These are phyloP conservation scores for Furcifer pardalis DNA, from an alignment of 2,797 vertebrate species.

Conservation along the genomic window DNA sequence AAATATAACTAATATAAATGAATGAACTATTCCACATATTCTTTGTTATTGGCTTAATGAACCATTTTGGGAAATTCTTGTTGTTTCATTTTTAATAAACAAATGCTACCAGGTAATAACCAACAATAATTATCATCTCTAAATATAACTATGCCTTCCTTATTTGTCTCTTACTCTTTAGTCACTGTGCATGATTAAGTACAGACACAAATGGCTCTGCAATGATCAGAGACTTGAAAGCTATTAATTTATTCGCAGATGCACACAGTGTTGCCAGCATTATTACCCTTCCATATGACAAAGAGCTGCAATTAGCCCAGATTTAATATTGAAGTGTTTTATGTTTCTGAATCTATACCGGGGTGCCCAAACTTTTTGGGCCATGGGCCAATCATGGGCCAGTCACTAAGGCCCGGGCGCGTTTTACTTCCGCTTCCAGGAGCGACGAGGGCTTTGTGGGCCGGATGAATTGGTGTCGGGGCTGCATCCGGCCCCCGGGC, in stretches of 20 bases:
- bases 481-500: no score
- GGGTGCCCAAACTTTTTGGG: no score
- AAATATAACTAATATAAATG: no score
- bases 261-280: conserved; percentile 1
- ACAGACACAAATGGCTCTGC: background rate
- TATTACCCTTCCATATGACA: conserved; percentile 35
- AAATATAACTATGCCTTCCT: background rate
- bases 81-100: background rate
- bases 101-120: background rate
- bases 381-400: no score
- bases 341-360: conserved; percentile 37
- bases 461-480: no score
- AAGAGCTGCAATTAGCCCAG: conserved; percentile 44
- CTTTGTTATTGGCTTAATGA: background rate
- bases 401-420: no score
- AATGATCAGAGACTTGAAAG: conserved; percentile 20
- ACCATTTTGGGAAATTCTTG: background rate
- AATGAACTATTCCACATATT: background rate
- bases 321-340: conserved; percentile 44
- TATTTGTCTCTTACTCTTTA: conserved; percentile 36
- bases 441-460: no score
- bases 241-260: conserved; percentile 44
- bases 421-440: no score
- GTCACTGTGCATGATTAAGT: background rate
- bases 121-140: conserved; percentile 1